Evolutionary conservation across 30 jellyfish, hydroid and myxozoan species (phyloP), one percentile per base, ranked within the genome.

Genomic region (Euphysa ruthae): DNA sequence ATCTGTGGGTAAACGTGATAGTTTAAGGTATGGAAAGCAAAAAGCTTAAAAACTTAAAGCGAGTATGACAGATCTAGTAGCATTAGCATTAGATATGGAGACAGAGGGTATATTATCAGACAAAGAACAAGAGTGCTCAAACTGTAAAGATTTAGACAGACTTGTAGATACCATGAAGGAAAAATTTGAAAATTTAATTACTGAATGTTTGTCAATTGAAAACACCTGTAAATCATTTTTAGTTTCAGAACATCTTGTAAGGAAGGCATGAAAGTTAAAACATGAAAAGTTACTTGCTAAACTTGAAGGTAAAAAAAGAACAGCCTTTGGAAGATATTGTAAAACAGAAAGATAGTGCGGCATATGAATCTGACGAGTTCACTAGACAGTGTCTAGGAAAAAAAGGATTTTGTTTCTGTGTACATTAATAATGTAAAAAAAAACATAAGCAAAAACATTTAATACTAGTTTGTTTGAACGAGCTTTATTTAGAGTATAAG

Each of bases 281-380:
- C 2, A 4, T 46, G 10, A 46, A 46, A 46, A 46, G 23, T n/a
- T 2, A 46, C 7, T 46, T 46, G 60, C 60, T 46, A 2, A 46
- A 10, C 60, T 29, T 46, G 60, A 46, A 10, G 60, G n/a, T 29
- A n/a, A 46, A 46, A 46, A 46, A 2, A 46, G 10, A 29, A 46
- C 60, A 46, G 23, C 60, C 10, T 46, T 46, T 46, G 10, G 60
- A 46, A 46, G 60, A 64, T 62, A 49, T 16, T 58, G 72, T 58
- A 8, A 58, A 58, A 33, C 57, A 32, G 43, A 62, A 62, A 62
- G 75, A 26, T 30, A 43, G 29, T 26, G 28, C 29, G 15, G 20
- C 33, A 12, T 62, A 62, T 49, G 34, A 25, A 21, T 62, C 75
- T 62, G 75, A 62, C 43, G 75, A 62, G 43, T 62, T 62, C 43